Percentiles rank a stretch among this genome's conserved stretches.
Evolutionary conservation across 2,888 invertebrate genomes (phyloP).

Genomic region (Coenonympha arcania): DNA sequence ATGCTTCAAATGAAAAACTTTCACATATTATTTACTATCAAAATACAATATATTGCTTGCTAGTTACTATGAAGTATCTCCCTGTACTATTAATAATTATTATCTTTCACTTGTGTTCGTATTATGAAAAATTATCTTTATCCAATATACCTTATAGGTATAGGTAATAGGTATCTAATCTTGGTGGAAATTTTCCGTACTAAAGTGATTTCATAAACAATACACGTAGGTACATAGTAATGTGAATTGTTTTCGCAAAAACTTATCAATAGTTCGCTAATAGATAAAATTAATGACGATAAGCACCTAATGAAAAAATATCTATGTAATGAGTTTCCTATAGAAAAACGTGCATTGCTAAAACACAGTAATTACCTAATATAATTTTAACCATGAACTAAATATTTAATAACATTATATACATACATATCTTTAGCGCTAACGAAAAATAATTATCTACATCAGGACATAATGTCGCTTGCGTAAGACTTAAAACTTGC

Average conservation of each 20-base stretch:
- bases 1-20: too few relatives aligned
- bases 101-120: conserved; percentile 4
- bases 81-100: too few relatives aligned
- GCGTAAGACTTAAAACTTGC: background rate
- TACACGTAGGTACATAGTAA: background rate
- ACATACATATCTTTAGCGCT: too few relatives aligned
- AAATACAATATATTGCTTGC: too few relatives aligned
- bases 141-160: conserved; percentile 22
- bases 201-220: background rate
- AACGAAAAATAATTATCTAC: background rate
- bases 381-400: conserved; percentile 3
- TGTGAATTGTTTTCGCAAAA: conserved; percentile 13
- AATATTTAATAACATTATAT: conserved; percentile 1
- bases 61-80: too few relatives aligned
- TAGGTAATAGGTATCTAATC: conserved; percentile 1
- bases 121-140: conserved; percentile 9
- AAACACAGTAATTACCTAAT: background rate
- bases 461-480: background rate
- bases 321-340: background rate
- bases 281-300: too few relatives aligned
- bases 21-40: too few relatives aligned
- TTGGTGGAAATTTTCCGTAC: conserved; percentile 16
- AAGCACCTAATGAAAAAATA: background rate
- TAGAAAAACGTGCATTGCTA: background rate
- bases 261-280: background rate